These are phyloP conservation scores for Squalus acanthias DNA, from an alignment of 2,797 vertebrate species.

Conservation along the genomic window DNA sequence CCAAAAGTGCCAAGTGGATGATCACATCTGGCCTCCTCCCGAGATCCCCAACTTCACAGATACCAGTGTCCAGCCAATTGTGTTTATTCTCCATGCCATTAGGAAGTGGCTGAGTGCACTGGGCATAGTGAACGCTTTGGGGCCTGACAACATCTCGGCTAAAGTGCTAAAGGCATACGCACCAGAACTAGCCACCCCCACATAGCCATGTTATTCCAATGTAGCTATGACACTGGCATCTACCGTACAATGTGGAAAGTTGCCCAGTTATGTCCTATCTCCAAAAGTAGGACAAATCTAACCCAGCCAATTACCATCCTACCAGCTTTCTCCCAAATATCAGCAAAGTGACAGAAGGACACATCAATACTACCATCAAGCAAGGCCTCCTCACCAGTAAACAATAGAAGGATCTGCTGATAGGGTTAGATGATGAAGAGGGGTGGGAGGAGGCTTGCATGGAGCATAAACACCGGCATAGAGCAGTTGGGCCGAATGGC, in stretches of 20 bases:
- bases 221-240: neutral
- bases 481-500: no score
- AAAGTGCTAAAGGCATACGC: neutral
- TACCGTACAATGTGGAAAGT: neutral
- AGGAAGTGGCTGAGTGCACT: neutral
- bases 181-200: neutral
- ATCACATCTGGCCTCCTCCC: neutral
- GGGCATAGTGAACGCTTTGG: neutral
- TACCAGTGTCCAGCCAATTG: neutral
- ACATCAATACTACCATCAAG: neutral
- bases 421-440: no score
- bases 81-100: neutral
- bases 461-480: no score
- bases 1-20: neutral
- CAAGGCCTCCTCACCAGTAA: no score
- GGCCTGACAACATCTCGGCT: neutral
- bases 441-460: no score
- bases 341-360: neutral
- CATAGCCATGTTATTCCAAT: neutral
- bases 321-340: no score
- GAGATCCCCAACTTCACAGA: neutral
- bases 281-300: no score
- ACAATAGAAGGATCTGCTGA: no score
- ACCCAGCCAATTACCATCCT: no score
- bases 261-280: no score